These are phyloP conservation scores for Indicator indicator DNA, from an alignment of 2,113 vertebrate species.

Conservation along the genomic window DNA sequence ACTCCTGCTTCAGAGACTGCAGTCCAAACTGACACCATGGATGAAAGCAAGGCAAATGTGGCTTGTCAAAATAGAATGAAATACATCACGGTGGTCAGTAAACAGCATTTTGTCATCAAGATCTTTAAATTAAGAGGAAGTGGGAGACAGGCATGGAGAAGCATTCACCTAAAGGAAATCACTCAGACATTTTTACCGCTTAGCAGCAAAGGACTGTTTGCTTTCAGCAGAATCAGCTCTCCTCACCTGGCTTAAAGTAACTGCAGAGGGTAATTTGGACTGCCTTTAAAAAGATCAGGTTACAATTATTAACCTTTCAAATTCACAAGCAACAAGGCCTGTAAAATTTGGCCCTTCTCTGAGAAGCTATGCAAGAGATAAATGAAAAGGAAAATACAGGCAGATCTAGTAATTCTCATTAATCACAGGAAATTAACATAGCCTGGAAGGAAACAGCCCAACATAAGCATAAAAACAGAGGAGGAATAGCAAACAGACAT, in stretches of 20 bases:
- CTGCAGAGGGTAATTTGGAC: neutral
- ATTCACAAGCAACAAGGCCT: neutral
- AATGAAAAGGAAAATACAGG: neutral
- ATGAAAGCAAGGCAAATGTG: rapidly evolving
- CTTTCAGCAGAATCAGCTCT: neutral
- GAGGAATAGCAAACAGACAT: neutral
- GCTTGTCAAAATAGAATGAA: neutral
- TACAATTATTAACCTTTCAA: neutral
- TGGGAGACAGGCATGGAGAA: neutral
- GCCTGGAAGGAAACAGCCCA: neutral
- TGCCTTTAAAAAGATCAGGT: neutral
- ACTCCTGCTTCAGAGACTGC: neutral
- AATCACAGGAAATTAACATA: neutral
- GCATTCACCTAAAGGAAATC: neutral
- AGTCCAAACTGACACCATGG: neutral
- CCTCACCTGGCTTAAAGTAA: neutral
- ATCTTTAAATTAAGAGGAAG: neutral
- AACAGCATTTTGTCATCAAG: neutral
- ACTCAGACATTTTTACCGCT: constrained; percentile 26
- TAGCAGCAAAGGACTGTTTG: neutral
- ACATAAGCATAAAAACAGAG: neutral
- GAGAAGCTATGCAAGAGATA: neutral
- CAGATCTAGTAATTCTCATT: neutral
- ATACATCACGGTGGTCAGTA: neutral
- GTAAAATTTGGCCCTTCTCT: neutral